A percentile compares a stretch with the other conserved stretches of the same genome.
Conservation (phyloP, 30 jellyfish, hydroid and myxozoan species). For the Turritopsis rubra region DNA sequence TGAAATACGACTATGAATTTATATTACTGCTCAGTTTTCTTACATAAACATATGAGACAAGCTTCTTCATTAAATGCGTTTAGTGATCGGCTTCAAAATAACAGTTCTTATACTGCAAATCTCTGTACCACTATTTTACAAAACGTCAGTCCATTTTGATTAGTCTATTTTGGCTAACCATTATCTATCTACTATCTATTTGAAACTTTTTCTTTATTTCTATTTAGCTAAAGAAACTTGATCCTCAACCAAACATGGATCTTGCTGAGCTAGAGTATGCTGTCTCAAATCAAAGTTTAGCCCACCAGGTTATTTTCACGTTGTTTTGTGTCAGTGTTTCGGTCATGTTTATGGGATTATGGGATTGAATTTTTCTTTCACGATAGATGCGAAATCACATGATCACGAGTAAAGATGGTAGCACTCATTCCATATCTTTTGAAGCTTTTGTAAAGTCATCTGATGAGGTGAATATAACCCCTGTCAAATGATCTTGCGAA, state of each 20-base stretch:
- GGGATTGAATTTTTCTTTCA: not conserved
- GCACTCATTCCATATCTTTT: constrained; percentile 27
- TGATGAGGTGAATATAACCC: constrained; percentile 52
- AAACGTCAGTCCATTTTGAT: too few relatives aligned
- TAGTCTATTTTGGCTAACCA: too few relatives aligned
- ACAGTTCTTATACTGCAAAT: too few relatives aligned
- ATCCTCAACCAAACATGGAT: constrained; percentile 93
- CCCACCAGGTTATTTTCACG: constrained; percentile 41
- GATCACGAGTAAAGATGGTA: constrained; percentile 50
- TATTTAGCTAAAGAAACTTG: constrained; percentile 50
- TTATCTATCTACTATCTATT: too few relatives aligned
- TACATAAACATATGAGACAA: too few relatives aligned
- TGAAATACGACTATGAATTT: too few relatives aligned
- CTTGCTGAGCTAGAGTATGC: constrained; percentile 78
- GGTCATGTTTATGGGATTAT: not conserved
- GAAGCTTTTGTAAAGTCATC: constrained; percentile 59
- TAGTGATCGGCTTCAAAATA: too few relatives aligned
- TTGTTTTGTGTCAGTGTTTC: not conserved
- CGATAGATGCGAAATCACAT: constrained; percentile 56
- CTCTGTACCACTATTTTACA: too few relatives aligned
- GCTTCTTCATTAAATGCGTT: too few relatives aligned
- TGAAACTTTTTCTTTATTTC: not conserved
- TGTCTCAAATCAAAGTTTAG: constrained; percentile 33
- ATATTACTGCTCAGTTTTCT: too few relatives aligned
- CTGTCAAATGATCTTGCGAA: not conserved